Evolutionary conservation across 2,797 vertebrate species (phyloP).

Genomic region (Chrysolophus pictus): DNA sequence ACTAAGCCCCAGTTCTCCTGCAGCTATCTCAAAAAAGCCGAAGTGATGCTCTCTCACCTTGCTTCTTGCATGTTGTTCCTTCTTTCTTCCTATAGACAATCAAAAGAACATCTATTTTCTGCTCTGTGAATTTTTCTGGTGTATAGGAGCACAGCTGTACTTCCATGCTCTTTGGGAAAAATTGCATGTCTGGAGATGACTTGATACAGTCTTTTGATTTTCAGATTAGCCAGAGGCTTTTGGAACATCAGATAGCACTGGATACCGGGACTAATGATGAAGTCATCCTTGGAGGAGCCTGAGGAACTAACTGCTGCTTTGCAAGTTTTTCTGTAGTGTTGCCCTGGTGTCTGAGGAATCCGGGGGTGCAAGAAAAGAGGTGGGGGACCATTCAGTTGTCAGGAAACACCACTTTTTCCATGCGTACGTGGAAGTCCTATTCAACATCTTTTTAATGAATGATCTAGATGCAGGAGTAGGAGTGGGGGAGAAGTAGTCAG

Average conservation of each 20-base stretch:
- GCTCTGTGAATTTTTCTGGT: neutral
- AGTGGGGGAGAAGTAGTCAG: neutral
- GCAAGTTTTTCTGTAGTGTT: neutral
- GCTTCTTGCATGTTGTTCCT: neutral
- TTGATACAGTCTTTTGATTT: neutral
- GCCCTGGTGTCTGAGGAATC: neutral
- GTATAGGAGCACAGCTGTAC: neutral
- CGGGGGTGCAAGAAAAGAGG: neutral
- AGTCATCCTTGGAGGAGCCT: neutral
- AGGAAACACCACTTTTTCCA: neutral
- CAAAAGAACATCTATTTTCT: neutral
- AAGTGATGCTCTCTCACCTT: neutral
- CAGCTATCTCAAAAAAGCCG: neutral
- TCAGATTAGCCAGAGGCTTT: neutral
- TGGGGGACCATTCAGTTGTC: no score
- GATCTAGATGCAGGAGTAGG: neutral
- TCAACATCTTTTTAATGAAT: neutral
- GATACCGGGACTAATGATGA: neutral
- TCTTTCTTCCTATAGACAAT: neutral
- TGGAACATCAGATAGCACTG: neutral
- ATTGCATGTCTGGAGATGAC: neutral
- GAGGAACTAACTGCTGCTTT: neutral
- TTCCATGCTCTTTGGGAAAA: neutral
- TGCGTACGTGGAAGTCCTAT: rapidly evolving
- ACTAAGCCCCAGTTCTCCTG: neutral